Evolutionary conservation across 1,140 invertebrate genomes (phyloP).

Genomic region (Cydia fagiglandana): DNA sequence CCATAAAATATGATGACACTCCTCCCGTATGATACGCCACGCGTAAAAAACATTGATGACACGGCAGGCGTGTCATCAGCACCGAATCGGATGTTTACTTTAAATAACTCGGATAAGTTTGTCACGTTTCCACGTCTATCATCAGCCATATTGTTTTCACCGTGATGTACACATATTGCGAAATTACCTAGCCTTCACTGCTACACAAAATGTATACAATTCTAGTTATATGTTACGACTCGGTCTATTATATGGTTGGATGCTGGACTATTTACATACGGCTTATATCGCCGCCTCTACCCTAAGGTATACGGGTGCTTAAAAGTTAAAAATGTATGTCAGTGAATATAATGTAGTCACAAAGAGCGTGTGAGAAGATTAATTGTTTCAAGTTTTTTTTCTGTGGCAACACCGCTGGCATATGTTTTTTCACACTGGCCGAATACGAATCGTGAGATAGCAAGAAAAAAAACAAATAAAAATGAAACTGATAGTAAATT

Average conservation of each 20-base stretch:
- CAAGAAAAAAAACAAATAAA: conserved; percentile 20
- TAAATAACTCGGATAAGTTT: not conserved
- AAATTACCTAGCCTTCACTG: not conserved
- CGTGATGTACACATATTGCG: not conserved
- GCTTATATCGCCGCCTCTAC: conserved; percentile 17
- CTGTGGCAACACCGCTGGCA: conserved; percentile 30
- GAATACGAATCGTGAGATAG: conserved; percentile 28
- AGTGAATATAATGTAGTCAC: conserved; percentile 23
- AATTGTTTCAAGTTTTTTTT: not conserved
- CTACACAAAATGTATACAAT: not conserved
- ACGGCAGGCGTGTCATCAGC: too few relatives aligned
- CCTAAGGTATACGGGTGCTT: conserved; percentile 29
- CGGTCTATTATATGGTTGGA: conserved; percentile 1
- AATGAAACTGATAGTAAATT: not conserved
- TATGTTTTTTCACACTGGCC: conserved; percentile 28
- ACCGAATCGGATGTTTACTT: too few relatives aligned
- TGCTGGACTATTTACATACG: conserved; percentile 6
- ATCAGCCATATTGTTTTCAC: conserved; percentile 8
- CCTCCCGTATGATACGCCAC: too few relatives aligned
- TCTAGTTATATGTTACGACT: not conserved
- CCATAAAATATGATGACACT: too few relatives aligned
- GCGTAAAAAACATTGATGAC: too few relatives aligned
- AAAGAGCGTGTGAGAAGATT: not conserved
- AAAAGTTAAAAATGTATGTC: conserved; percentile 28
- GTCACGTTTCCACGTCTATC: not conserved